Conservation (phyloP, 2,797 vertebrate species). For the Falco columbarius region DNA sequence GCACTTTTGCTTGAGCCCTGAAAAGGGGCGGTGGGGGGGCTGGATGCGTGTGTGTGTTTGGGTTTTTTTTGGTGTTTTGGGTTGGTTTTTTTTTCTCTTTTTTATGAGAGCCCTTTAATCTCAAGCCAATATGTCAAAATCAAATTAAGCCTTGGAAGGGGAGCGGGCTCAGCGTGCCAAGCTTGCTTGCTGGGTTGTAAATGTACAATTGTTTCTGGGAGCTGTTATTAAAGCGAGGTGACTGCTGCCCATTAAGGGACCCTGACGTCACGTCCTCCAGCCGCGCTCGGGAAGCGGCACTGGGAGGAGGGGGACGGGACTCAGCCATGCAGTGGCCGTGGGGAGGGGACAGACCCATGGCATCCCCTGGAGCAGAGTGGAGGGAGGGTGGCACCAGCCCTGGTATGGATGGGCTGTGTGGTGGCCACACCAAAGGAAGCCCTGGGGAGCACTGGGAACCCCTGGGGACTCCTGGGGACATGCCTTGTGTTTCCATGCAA, state of each 20-base stretch:
- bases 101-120: constrained; percentile 76
- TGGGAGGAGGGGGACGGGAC: neutral
- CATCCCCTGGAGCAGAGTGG: neutral
- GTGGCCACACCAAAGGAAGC: neutral
- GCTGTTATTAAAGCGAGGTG: constrained; percentile 60
- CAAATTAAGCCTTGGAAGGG: constrained; percentile 75
- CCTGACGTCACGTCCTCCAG: constrained; percentile 64
- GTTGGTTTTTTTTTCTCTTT: neutral
- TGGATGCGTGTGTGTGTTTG: constrained; percentile 29
- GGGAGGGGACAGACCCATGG: accelerated
- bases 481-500: neutral
- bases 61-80: neutral
- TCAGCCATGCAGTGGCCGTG: accelerated
- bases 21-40: constrained; percentile 36
- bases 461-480: accelerated
- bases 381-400: neutral
- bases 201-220: constrained; percentile 74
- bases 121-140: constrained; percentile 78
- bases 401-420: accelerated
- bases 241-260: constrained; percentile 67
- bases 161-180: constrained; percentile 66
- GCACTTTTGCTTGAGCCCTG: constrained; percentile 80
- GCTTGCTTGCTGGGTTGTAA: constrained; percentile 58
- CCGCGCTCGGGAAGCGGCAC: neutral
- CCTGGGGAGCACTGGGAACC: neutral